These are phyloP conservation scores for Epizoanthus illoricatus DNA, from an alignment of 92 coral and sea anemone species.

Conservation along the genomic window DNA sequence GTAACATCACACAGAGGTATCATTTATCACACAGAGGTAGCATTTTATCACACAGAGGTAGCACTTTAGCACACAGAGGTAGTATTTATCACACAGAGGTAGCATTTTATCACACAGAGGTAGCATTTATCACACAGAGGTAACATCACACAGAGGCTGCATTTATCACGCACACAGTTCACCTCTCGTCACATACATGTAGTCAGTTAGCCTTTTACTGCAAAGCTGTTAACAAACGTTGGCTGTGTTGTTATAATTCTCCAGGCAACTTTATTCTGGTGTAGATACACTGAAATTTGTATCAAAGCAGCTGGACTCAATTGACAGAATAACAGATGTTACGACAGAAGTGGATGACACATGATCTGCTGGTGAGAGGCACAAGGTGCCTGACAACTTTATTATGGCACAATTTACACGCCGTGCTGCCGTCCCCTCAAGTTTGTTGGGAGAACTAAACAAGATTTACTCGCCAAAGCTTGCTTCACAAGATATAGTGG, in stretches of 20 bases:
- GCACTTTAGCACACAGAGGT: too few relatives aligned
- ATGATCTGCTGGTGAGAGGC: background rate
- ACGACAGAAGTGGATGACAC: conserved; percentile 30
- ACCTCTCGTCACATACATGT: background rate
- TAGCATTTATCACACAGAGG: too few relatives aligned
- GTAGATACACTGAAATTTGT: conserved; percentile 85
- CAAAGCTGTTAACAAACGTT: background rate
- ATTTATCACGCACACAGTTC: background rate
- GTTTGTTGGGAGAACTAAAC: too few relatives aligned
- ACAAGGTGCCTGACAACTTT: too few relatives aligned
- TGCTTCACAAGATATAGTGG: conserved; percentile 7
- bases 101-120: too few relatives aligned
- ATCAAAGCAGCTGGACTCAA: conserved; percentile 83
- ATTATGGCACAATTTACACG: too few relatives aligned
- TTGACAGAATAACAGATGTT: conserved; percentile 90
- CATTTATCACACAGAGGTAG: background rate
- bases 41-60: background rate
- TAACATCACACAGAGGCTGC: too few relatives aligned
- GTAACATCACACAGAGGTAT: too few relatives aligned
- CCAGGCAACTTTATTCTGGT: conserved; percentile 84
- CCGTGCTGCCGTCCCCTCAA: too few relatives aligned
- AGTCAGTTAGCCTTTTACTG: background rate
- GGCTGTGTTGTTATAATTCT: background rate
- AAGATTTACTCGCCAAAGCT: background rate
- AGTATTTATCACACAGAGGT: background rate